These are phyloP conservation scores for Ornithorhynchus anatinus DNA, from an alignment of 2,113 vertebrate species.

Conservation along the genomic window DNA sequence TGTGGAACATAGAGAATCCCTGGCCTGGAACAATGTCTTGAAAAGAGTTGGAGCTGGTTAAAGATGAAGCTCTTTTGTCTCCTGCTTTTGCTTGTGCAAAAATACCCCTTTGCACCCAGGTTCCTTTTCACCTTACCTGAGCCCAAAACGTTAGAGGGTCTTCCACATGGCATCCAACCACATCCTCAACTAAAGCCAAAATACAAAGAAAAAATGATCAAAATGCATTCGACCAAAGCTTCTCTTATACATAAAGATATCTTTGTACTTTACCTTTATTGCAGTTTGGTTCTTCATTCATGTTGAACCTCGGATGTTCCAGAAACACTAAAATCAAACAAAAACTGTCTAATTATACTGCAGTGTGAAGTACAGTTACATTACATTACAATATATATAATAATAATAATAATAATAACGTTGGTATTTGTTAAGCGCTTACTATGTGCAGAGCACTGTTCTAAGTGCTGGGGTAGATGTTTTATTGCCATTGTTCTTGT, in stretches of 20 bases:
- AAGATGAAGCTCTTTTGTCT: too few relatives aligned
- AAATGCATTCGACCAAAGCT: neutral
- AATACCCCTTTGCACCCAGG: neutral
- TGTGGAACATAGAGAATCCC: too few relatives aligned
- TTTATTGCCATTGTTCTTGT: too few relatives aligned
- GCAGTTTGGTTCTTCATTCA: slow-evolving; percentile 50
- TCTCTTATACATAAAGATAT: slow-evolving; percentile 2
- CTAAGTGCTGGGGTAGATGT: too few relatives aligned
- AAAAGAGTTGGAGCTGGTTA: too few relatives aligned
- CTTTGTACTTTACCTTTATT: slow-evolving; percentile 59
- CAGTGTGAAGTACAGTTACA: too few relatives aligned
- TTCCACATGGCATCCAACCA: slow-evolving; percentile 74
- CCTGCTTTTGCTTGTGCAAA: neutral
- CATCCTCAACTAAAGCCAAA: slow-evolving; percentile 69
- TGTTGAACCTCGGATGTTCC: slow-evolving; percentile 26
- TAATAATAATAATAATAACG: too few relatives aligned
- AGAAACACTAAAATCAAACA: slow-evolving; percentile 42
- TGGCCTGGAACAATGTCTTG: too few relatives aligned
- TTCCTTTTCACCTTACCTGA: slow-evolving; percentile 66
- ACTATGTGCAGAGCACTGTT: too few relatives aligned
- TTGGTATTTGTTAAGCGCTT: too few relatives aligned
- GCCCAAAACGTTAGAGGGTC: slow-evolving; percentile 84
- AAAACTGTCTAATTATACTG: too few relatives aligned
- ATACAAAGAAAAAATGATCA: slow-evolving; percentile 14
- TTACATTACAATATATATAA: too few relatives aligned